A percentile compares a stretch with the other conserved stretches of the same genome.
These are phyloP conservation scores for Megalurothrips usitatus DNA, from an alignment of 2,888 invertebrate genomes.

Conservation along the genomic window DNA sequence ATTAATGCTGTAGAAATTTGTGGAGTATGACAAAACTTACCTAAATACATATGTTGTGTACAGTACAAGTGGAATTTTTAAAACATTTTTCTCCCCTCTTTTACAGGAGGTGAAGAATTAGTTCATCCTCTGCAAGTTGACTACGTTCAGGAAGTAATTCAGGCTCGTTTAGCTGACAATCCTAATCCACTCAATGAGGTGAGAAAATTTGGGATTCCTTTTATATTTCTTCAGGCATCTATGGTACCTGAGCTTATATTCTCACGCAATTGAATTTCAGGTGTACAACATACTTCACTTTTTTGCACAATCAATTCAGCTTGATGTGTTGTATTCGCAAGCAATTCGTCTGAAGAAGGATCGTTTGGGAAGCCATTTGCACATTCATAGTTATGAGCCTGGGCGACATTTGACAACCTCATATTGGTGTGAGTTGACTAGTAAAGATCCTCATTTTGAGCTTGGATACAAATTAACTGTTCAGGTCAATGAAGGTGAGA, in stretches of 20 bases:
- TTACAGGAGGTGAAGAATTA: conserved; percentile 83
- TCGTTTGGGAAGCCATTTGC: conserved; percentile 80
- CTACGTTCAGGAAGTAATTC: conserved; percentile 90
- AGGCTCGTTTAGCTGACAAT: conserved; percentile 79
- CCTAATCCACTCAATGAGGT: conserved; percentile 68
- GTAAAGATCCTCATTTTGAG: conserved; percentile 70
- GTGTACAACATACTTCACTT: conserved; percentile 81
- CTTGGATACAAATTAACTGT: conserved; percentile 83
- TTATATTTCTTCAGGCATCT: too few relatives aligned
- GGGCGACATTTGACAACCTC: conserved; percentile 87
- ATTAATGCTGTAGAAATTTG: neutral
- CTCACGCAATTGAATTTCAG: neutral
- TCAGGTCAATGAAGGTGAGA: conserved; percentile 81
- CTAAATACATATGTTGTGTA: neutral
- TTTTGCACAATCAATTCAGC: conserved; percentile 91
- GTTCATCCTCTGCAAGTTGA: conserved; percentile 92
- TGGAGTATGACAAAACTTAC: neutral
- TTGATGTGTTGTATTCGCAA: conserved; percentile 86
- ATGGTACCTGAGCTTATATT: too few relatives aligned
- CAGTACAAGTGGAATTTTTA: neutral
- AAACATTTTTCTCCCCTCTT: conserved; percentile 32
- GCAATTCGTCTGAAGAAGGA: conserved; percentile 82
- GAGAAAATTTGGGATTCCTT: neutral
- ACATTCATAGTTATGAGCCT: conserved; percentile 84
- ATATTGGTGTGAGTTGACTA: conserved; percentile 74